A percentile compares a stretch with the other conserved stretches of the same genome.
These are phyloP conservation scores for Megalops atlanticus DNA, from an alignment of 2,113 vertebrate species.

Conservation along the genomic window DNA sequence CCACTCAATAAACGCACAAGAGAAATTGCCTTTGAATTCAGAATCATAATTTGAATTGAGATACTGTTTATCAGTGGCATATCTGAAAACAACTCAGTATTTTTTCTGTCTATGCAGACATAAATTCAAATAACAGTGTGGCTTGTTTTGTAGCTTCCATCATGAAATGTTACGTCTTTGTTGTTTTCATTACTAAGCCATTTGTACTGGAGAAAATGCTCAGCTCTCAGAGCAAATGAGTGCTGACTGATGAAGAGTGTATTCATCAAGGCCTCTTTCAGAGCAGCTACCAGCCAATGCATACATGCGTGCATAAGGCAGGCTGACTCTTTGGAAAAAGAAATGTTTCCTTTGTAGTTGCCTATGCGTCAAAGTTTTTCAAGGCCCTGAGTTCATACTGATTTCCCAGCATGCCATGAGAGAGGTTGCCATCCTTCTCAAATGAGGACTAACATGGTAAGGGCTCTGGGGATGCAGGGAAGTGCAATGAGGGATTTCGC, in stretches of 20 bases:
- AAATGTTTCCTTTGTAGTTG: neutral
- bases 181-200: constrained; percentile 24
- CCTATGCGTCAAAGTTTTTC: neutral
- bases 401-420: neutral
- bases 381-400: neutral
- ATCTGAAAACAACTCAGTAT: constrained; percentile 28
- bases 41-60: constrained; percentile 46
- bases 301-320: neutral
- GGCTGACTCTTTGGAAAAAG: neutral
- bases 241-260: neutral
- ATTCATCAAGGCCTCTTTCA: constrained; percentile 31
- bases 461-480: neutral
- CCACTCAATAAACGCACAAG: constrained; percentile 26
- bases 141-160: constrained; percentile 27
- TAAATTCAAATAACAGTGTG: too few relatives aligned
- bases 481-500: neutral
- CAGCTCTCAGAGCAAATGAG: neutral
- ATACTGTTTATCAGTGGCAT: constrained; percentile 45
- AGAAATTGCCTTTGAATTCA: constrained; percentile 38
- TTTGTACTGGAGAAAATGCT: neutral
- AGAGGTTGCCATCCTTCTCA: neutral
- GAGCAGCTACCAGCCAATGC: constrained; percentile 24
- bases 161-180: constrained; percentile 52
- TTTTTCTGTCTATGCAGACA: neutral
- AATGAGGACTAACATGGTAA: neutral